Base-by-base conservation (phyloP, 2,113 vertebrate genomes). In the Lipophrys pholis region DNA sequence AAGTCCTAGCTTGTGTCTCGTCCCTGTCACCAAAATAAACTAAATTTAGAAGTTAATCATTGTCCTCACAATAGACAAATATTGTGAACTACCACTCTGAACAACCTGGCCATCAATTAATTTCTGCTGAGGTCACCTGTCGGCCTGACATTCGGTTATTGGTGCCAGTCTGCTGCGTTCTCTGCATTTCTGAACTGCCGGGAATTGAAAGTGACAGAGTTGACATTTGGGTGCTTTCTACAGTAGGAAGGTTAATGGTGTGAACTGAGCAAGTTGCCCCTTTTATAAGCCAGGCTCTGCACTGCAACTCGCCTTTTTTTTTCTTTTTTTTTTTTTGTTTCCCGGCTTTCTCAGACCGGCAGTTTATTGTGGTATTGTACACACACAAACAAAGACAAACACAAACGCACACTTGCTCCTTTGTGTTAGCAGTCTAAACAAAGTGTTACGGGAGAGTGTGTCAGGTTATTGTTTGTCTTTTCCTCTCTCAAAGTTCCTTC, bases 381-480 rank as follows among this genome's bases (percentile, higher is more conserved):
- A 70, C 51, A 56, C 42, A 71, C 30, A 54, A 14, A 72, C 41
- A 66, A 38, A 8, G 16, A 42, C 51, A 15, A 35, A 64, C 55
- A 75, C 46, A 81, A 39, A 69, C n/a, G 69, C 60, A 78, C 52
- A 79, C 56, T 69, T 51, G 30, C 39, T 79, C 74, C 15, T 76
- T 81, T 80, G 63, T 85, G 84, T 88, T 90, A 86, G 69, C 85
- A 87, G 80, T 89, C 75, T 75, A 90, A 90, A 91, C 74, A 91
- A 38, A 82, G 80, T 62, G 72, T 76, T 69, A 76, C 49, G 4
- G 77, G 72, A 74, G 78, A 82, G 83, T 81, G 80, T 76, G 87
- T 88, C 68, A 62, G 81, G 81, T 81, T 84, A 81, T 83, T 85
- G 87, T 89, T 87, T 87, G 77, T 57, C 71, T 67, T 52, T 86